Evolutionary conservation across 1,140 invertebrate species (phyloP).

Genomic region (Scaptomyza graminum): DNA sequence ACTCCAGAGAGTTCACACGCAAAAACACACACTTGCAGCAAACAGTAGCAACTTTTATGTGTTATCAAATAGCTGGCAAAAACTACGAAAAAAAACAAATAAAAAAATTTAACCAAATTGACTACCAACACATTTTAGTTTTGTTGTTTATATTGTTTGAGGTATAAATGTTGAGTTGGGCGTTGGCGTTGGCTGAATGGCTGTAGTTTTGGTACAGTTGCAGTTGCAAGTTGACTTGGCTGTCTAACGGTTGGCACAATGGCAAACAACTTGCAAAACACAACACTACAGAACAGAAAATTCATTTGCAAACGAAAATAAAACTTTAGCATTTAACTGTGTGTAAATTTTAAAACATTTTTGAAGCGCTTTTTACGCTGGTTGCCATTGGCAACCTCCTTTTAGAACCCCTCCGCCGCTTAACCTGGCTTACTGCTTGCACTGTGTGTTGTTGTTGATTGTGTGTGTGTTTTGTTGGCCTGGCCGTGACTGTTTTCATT

Average conservation of each 20-base stretch:
- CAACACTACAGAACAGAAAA: slow-evolving; percentile 53
- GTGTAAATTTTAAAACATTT: slow-evolving; percentile 74
- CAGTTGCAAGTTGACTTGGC: slow-evolving; percentile 35
- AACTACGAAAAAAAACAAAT: slow-evolving; percentile 41
- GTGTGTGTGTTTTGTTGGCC: slow-evolving; percentile 3
- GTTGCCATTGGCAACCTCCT: slow-evolving; percentile 17
- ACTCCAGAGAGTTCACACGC: slow-evolving; percentile 40
- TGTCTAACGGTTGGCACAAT: slow-evolving; percentile 59
- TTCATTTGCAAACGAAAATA: slow-evolving; percentile 81
- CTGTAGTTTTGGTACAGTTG: slow-evolving; percentile 22
- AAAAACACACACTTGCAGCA: slow-evolving; percentile 33
- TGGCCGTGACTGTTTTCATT: slow-evolving; percentile 54
- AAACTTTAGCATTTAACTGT: slow-evolving; percentile 81
- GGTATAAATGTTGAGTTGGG: slow-evolving; percentile 31
- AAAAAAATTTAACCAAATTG: slow-evolving; percentile 63
- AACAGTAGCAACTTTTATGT: slow-evolving; percentile 34
- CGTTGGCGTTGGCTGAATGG: slow-evolving; percentile 32
- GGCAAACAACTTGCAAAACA: slow-evolving; percentile 61
- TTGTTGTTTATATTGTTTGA: slow-evolving; percentile 13
- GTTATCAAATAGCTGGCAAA: slow-evolving; percentile 35
- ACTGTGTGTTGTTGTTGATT: not conserved
- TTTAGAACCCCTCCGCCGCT: not conserved
- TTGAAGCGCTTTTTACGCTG: slow-evolving; percentile 38
- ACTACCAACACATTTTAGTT: slow-evolving; percentile 55
- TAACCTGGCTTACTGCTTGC: not conserved